Evolutionary conservation across 2,888 invertebrate genomes (phyloP).

Genomic region (Anodontia alba): DNA sequence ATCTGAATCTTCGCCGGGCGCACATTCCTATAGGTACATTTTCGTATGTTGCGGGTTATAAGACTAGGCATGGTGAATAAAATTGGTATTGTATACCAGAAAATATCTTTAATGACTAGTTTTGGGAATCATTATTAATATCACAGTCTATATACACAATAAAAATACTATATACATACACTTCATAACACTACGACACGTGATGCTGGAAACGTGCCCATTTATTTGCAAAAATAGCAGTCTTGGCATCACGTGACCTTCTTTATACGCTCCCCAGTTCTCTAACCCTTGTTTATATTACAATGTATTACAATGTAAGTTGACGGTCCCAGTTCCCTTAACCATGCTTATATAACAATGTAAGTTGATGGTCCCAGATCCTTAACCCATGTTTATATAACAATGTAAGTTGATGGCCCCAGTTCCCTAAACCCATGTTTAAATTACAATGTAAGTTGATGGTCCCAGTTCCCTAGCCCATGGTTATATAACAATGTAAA

Average conservation of each 20-base stretch:
- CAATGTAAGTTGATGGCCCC: background rate
- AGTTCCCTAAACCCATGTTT: background rate
- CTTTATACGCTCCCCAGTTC: no score
- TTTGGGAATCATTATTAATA: background rate
- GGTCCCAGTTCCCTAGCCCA: background rate
- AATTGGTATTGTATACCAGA: background rate
- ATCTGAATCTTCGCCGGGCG: no score
- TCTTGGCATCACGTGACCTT: no score
- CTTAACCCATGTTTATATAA: background rate
- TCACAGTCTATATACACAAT: slow-evolving; percentile 6
- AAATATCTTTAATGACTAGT: background rate
- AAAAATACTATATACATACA: background rate
- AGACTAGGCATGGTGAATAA: slow-evolving; percentile 7
- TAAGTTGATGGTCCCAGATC: background rate
- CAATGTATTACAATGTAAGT: background rate
- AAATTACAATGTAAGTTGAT: background rate
- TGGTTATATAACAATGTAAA: background rate
- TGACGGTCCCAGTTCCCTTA: background rate
- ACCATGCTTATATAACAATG: background rate
- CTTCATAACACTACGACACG: no score
- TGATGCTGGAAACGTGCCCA: no score
- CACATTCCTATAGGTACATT: no score
- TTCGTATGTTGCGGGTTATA: no score
- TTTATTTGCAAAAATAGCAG: no score
- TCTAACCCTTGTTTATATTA: background rate